Evolutionary conservation across 2,888 invertebrate species (phyloP).

Genomic region (Tipula confusa): DNA sequence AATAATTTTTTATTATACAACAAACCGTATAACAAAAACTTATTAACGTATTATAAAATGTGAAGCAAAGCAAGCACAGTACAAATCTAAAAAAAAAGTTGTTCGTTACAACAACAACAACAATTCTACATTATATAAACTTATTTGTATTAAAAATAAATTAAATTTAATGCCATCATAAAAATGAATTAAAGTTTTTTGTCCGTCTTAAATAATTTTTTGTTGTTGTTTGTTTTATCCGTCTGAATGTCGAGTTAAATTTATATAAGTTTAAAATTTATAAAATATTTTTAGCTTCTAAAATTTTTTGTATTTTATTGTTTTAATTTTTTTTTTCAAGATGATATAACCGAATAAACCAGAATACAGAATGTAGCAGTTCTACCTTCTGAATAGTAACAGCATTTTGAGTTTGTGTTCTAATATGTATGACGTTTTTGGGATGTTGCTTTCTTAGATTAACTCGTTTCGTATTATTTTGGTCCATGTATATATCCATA

Average conservation of each 20-base stretch:
- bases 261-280: neutral
- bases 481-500: neutral
- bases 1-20: too few species aligned
- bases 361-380: neutral
- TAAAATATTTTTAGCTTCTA: neutral
- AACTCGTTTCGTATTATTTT: neutral
- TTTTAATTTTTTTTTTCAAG: neutral
- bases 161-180: constrained; percentile 20
- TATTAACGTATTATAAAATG: too few species aligned
- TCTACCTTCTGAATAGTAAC: neutral
- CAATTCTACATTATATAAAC: neutral
- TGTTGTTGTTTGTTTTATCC: neutral
- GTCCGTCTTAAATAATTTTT: neutral
- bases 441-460: neutral
- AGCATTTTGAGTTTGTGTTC: neutral
- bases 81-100: too few species aligned
- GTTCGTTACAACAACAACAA: too few species aligned
- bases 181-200: constrained; percentile 20
- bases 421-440: neutral
- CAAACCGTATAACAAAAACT: too few species aligned
- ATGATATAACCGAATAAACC: neutral
- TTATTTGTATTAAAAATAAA: constrained; percentile 25
- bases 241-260: neutral
- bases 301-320: neutral
- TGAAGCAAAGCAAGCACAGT: too few species aligned